A percentile compares a stretch with the other conserved stretches of the same genome.
Evolutionary conservation across 2,113 vertebrate species (phyloP).

Genomic region (Gymnobelideus leadbeateri): DNA sequence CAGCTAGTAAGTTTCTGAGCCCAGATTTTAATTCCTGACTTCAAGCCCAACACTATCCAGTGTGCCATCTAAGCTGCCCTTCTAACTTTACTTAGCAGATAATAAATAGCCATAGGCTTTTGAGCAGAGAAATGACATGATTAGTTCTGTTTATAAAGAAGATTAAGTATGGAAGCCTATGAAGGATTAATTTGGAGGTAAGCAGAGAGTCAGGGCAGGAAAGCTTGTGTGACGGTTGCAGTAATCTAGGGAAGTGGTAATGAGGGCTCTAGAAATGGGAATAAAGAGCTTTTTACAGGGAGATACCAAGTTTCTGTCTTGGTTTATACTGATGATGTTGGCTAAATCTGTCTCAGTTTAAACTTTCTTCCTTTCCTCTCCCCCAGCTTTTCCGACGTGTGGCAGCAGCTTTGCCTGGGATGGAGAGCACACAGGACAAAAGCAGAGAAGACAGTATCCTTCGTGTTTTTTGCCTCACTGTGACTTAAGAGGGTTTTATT

Average conservation of each 20-base stretch:
- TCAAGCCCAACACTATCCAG: too few species aligned
- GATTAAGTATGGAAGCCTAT: neutral
- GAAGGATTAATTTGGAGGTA: neutral
- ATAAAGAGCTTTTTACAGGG: neutral
- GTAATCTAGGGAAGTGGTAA: neutral
- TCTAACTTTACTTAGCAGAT: neutral
- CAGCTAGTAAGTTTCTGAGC: too few species aligned
- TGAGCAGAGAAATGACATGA: neutral
- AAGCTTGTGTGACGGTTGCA: neutral
- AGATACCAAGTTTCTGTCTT: neutral
- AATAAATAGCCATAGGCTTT: neutral
- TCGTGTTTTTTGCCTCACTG: slow-evolving; percentile 61
- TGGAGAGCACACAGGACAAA: slow-evolving; percentile 99
- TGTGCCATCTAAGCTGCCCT: too few species aligned
- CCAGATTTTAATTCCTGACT: too few species aligned
- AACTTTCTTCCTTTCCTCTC: slow-evolving; percentile 9
- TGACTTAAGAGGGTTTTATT: slow-evolving; percentile 8
- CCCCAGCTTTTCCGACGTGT: slow-evolving; percentile 97
- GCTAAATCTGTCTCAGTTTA: slow-evolving; percentile 4
- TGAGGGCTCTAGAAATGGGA: neutral
- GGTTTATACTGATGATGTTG: slow-evolving; percentile 13
- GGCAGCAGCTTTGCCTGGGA: slow-evolving; percentile 97
- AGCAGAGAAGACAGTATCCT: slow-evolving; percentile 99
- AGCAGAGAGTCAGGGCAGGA: neutral
- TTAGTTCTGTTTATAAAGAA: neutral